Evolutionary conservation across 2,797 vertebrate genomes (phyloP).

Genomic region (Sciurus carolinensis): DNA sequence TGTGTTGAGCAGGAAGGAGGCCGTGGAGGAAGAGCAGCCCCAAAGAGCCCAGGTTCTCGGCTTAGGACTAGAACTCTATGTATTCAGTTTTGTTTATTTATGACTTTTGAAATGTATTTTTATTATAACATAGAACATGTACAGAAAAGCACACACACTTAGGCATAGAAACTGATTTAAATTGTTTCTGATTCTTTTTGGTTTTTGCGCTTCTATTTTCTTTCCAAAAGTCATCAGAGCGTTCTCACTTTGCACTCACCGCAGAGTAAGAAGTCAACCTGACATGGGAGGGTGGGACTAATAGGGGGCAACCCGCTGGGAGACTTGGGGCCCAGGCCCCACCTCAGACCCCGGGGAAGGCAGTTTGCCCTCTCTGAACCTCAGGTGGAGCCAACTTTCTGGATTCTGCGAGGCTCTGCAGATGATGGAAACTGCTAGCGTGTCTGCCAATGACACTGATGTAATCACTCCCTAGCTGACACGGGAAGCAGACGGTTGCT

Average conservation of each 20-base stretch:
- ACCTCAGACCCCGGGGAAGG: neutral
- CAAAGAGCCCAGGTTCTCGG: neutral
- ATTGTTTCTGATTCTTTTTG: neutral
- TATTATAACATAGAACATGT: constrained; percentile 43
- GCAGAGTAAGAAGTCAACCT: neutral
- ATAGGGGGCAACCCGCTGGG: neutral
- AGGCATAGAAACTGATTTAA: constrained; percentile 42
- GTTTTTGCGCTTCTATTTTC: constrained; percentile 39
- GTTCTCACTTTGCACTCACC: neutral
- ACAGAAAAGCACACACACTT: neutral
- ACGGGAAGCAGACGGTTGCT: neutral
- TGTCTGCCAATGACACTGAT: neutral
- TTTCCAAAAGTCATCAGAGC: constrained; percentile 33
- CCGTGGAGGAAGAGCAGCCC: neutral
- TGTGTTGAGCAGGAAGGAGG: neutral
- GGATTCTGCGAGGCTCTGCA: neutral
- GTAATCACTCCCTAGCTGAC: neutral
- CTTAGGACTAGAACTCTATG: neutral
- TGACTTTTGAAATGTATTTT: constrained; percentile 59
- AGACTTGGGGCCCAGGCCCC: neutral
- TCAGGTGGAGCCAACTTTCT: neutral
- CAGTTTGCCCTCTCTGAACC: neutral
- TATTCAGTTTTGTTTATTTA: constrained; percentile 14
- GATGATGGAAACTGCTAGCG: neutral
- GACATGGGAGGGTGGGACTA: neutral